Conservation (phyloP, 2,797 vertebrate genomes). For the Melanotaenia boesemani region DNA sequence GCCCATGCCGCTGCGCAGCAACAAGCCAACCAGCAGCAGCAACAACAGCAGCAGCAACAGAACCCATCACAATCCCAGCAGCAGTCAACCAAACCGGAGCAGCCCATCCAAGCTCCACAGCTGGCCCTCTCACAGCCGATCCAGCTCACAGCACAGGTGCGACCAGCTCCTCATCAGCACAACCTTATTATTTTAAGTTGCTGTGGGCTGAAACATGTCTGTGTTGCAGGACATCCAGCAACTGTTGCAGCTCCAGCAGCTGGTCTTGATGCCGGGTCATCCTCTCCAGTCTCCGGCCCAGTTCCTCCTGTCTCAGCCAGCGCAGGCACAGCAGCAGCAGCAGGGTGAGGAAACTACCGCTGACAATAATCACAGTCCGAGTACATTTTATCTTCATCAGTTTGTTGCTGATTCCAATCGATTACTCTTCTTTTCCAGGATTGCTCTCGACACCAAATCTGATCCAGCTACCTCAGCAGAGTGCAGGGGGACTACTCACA, state of each 20-base stretch:
- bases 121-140: slow-evolving; percentile 91
- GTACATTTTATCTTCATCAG: not conserved
- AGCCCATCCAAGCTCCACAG: slow-evolving; percentile 76
- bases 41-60: slow-evolving; percentile 59
- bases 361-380: not conserved
- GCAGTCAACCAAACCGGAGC: slow-evolving; percentile 75
- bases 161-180: not conserved
- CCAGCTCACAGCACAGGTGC: slow-evolving; percentile 94
- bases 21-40: slow-evolving; percentile 76
- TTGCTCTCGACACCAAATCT: slow-evolving; percentile 91
- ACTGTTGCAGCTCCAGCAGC: slow-evolving; percentile 91
- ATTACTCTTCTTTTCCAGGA: slow-evolving; percentile 71
- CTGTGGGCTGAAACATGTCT: not conserved
- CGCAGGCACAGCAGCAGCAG: slow-evolving; percentile 88
- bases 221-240: slow-evolving; percentile 91
- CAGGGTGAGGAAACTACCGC: slow-evolving; percentile 79
- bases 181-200: too few relatives aligned
- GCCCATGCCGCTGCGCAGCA: slow-evolving; percentile 82
- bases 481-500: slow-evolving; percentile 86
- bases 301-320: slow-evolving; percentile 90
- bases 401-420: not conserved
- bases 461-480: slow-evolving; percentile 96
- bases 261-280: slow-evolving; percentile 91
- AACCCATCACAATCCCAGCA: slow-evolving; percentile 70
- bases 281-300: slow-evolving; percentile 91